Base-by-base conservation (phyloP, 2,888 invertebrate genomes). In the Euzophera pinguis region DNA sequence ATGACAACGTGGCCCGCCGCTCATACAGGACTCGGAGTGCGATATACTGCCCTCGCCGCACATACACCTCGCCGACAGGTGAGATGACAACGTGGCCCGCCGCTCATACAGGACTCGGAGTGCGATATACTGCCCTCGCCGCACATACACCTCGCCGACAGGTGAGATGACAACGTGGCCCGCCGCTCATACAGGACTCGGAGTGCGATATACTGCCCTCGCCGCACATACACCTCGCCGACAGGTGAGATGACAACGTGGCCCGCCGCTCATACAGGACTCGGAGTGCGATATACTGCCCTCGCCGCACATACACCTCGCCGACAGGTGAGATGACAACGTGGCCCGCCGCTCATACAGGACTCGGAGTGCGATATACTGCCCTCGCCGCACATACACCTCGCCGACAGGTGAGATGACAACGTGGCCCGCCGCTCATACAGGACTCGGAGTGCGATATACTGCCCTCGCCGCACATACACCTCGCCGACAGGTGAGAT, bases 21-120 rank as follows among this genome's bases (percentile, higher is more conserved):
- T 98, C 37, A 96, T 98, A 88, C 64, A 93, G 59, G 91, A 91
- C 69, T 82, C 87, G 0, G 91, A 90, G 55, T 65, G 84, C 4
- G 87, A 94, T 56, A 92, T 93, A 37, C 78, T 88, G 63, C 85
- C 92, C 37, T 78, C 35, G 4, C 12, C 92, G 53, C 95, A 95
- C 68, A 79, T 95, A 59, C 95, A 95, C 73, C 84, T 95, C 38
- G 92, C 85, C 5, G 89, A 90, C 57, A 75, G 88, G 87, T 87
- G n/a, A n/a, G n/a, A n/a, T n/a, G n/a, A n/a, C n/a, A n/a, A 97
- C 67, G 97, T 98, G 65, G 98, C 98, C 4, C 96, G 97, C 67
- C 97, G 34, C 95, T 98, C 37, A 96, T 98, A 88, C 64, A 93
- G 59, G 91, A 91, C 69, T 82, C 87, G 0, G 91, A 90, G 55